phyloP scores from a whole-genome alignment of 2,113 vertebrate species.

The Sterrhoptilus dennistouni region DNA sequence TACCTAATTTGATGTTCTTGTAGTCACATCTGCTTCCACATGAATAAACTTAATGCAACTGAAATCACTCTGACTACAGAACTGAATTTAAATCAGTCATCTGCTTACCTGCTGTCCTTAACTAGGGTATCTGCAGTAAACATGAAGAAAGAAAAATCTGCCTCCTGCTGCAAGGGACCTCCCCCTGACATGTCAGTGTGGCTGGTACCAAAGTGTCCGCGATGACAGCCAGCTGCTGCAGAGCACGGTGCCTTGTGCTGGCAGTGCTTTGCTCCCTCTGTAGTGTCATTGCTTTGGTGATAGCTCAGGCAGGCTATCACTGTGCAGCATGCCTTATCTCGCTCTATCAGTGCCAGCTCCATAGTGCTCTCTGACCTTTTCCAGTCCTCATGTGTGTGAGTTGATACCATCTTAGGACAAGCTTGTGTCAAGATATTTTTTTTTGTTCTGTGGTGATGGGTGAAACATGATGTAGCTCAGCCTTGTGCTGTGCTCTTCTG shows the following conservation, averaged over 20 bases:
- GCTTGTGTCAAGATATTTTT: neutral
- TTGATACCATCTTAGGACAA: neutral
- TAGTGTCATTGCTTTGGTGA: neutral
- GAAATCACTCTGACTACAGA: neutral
- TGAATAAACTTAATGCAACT: neutral
- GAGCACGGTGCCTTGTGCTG: neutral
- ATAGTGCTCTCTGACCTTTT: neutral
- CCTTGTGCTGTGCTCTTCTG: neutral
- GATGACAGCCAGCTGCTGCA: neutral
- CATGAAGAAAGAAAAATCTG: neutral
- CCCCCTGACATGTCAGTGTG: neutral
- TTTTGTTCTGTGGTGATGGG: neutral
- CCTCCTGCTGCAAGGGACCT: neutral
- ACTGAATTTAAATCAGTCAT: neutral
- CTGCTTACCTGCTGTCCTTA: neutral
- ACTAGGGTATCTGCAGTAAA: neutral
- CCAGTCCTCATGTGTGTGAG: constrained; percentile 17
- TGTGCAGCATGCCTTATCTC: neutral
- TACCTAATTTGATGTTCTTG: neutral
- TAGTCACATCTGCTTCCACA: neutral
- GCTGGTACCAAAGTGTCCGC: neutral
- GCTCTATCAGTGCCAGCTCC: neutral
- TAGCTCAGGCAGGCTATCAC: neutral
- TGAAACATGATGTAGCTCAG: neutral
- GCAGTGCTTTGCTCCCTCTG: neutral